Conservation (phyloP, 2,113 vertebrate genomes). For the Nerophis lumbriciformis region DNA sequence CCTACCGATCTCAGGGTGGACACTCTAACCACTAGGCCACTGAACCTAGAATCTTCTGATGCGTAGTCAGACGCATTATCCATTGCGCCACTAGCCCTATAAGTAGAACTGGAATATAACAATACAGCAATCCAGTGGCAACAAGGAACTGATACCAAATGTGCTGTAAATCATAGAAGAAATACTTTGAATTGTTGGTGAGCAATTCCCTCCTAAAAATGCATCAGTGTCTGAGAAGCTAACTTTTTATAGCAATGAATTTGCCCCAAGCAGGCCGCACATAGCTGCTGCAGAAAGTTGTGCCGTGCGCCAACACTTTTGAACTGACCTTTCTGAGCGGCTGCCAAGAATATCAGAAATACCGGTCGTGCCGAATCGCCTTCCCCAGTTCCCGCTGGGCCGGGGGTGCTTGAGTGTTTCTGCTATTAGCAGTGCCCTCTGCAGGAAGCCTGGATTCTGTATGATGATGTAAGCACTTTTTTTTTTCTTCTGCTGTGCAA, state of each 20-base stretch:
- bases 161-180: slow-evolving; percentile 43
- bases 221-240: slow-evolving; percentile 54
- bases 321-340: slow-evolving; percentile 67
- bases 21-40: no score
- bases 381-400: slow-evolving; percentile 43
- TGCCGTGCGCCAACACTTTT: slow-evolving; percentile 65
- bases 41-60: no score
- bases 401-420: slow-evolving; percentile 41
- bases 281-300: slow-evolving; percentile 47
- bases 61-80: no score
- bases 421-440: slow-evolving; percentile 75
- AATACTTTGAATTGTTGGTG: slow-evolving; percentile 41
- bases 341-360: slow-evolving; percentile 76
- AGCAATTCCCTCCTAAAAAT: slow-evolving; percentile 48
- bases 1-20: no score
- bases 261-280: slow-evolving; percentile 45
- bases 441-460: slow-evolving; percentile 65
- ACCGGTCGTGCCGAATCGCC: slow-evolving; percentile 67
- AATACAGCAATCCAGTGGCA: slow-evolving; percentile 14
- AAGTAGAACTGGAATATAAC: neutral
- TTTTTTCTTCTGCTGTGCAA: slow-evolving; percentile 35
- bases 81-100: no score
- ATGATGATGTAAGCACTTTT: slow-evolving; percentile 71
- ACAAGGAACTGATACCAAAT: slow-evolving; percentile 50
- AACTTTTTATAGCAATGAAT: slow-evolving; percentile 67